Conservation (phyloP, 92 coral and sea anemone genomes). For the Palythoa grandis region DNA sequence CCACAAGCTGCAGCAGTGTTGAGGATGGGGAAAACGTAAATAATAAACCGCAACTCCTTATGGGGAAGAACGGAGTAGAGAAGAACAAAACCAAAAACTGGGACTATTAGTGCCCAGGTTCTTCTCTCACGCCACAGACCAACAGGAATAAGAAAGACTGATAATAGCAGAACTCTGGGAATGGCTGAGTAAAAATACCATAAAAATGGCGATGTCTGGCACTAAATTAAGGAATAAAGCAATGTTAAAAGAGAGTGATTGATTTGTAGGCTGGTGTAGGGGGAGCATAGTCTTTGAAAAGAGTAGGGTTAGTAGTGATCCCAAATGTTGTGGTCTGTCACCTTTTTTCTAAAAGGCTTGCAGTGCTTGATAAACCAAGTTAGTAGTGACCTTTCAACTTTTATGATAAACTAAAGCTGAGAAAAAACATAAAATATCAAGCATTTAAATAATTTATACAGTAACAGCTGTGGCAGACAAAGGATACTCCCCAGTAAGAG, state of each 20-base stretch:
- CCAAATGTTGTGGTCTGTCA: not conserved
- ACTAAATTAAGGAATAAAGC: slow-evolving; percentile 54
- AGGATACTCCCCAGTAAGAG: slow-evolving; percentile 98
- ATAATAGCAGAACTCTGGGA: slow-evolving; percentile 88
- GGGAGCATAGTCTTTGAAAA: too few relatives aligned
- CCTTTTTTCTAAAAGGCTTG: too few relatives aligned
- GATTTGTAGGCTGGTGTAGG: too few relatives aligned
- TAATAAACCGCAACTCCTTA: slow-evolving; percentile 92
- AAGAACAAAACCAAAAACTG: slow-evolving; percentile 76
- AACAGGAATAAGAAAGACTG: slow-evolving; percentile 74
- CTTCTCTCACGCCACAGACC: slow-evolving; percentile 89
- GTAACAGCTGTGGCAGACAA: not conserved
- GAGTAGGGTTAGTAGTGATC: too few relatives aligned
- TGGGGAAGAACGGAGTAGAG: slow-evolving; percentile 94
- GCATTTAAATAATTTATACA: not conserved
- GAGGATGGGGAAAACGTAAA: slow-evolving; percentile 86
- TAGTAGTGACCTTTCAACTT: too few relatives aligned
- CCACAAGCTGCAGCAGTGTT: slow-evolving; percentile 97
- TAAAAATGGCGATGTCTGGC: slow-evolving; percentile 90
- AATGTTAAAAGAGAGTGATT: too few relatives aligned
- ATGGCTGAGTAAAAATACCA: slow-evolving; percentile 98
- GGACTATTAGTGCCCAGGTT: slow-evolving; percentile 77
- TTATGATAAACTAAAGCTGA: not conserved
- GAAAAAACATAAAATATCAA: not conserved
- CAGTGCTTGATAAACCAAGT: too few relatives aligned